phyloP scores from a whole-genome alignment of 2,888 invertebrate genomes.

The Metellina segmentata region DNA sequence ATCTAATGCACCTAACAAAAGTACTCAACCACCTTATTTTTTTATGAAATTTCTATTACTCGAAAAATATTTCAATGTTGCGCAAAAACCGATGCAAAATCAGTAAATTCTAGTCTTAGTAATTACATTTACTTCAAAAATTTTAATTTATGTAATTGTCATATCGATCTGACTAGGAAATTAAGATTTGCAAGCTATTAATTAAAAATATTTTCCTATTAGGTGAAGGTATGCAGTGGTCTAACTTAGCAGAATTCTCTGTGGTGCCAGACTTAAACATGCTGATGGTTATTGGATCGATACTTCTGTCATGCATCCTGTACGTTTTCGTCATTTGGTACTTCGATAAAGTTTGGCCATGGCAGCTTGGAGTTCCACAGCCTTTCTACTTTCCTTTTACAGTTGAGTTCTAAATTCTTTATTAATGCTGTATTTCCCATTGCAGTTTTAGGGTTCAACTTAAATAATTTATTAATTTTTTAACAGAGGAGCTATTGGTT shows the following conservation, averaged over 20 bases:
- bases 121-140: too few relatives aligned
- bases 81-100: too few relatives aligned
- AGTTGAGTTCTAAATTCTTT: slow-evolving; percentile 81
- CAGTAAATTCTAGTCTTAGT: too few relatives aligned
- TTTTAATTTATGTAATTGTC: too few relatives aligned
- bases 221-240: slow-evolving; percentile 56
- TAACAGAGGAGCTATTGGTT: slow-evolving; percentile 45
- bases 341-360: slow-evolving; percentile 92
- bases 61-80: too few relatives aligned
- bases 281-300: slow-evolving; percentile 30
- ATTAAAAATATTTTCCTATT: not conserved
- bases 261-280: slow-evolving; percentile 45
- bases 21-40: too few relatives aligned
- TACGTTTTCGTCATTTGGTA: slow-evolving; percentile 88
- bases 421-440: not conserved
- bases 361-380: slow-evolving; percentile 90
- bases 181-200: too few relatives aligned
- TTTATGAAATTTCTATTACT: too few relatives aligned
- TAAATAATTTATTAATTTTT: not conserved
- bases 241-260: slow-evolving; percentile 34
- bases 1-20: too few relatives aligned
- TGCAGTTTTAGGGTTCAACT: not conserved
- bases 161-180: too few relatives aligned
- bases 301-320: slow-evolving; percentile 50
- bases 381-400: slow-evolving; percentile 90